Percentiles rank a stretch among this genome's conserved stretches.
These are phyloP conservation scores for Anhinga anhinga DNA, from an alignment of 2,113 vertebrate species.

Conservation along the genomic window DNA sequence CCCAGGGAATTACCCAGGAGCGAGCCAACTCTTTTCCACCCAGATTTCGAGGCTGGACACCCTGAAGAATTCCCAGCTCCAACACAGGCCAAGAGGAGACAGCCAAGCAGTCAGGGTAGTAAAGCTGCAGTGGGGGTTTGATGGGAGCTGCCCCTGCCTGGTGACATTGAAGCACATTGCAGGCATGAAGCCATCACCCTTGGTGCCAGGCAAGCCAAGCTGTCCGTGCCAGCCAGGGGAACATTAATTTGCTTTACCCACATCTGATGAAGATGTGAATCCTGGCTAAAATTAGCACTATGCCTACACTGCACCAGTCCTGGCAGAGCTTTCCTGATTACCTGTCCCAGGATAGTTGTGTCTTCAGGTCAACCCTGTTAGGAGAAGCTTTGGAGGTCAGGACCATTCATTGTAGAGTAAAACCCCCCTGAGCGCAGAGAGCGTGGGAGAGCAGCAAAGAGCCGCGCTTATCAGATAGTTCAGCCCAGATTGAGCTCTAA, in stretches of 20 bases:
- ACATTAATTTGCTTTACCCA: not conserved
- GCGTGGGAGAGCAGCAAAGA: rapidly evolving
- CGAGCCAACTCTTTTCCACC: rapidly evolving
- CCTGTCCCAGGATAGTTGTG: not conserved
- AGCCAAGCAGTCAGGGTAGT: not conserved
- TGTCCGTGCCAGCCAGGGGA: not conserved
- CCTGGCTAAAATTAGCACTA: not conserved
- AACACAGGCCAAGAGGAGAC: not conserved
- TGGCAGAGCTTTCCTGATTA: not conserved
- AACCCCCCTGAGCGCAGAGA: not conserved
- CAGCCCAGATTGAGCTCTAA: not conserved
- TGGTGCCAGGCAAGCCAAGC: not conserved
- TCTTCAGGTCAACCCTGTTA: not conserved
- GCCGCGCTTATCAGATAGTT: not conserved
- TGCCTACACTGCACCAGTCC: not conserved
- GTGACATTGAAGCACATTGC: not conserved
- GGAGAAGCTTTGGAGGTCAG: not conserved
- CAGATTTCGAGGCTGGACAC: not conserved
- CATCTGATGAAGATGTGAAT: rapidly evolving
- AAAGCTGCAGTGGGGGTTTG: not conserved
- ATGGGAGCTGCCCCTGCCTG: not conserved
- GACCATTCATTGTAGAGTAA: not conserved
- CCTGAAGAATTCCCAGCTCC: not conserved
- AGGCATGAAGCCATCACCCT: not conserved
- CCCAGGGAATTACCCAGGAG: not conserved